Base-by-base conservation (phyloP, 1,140 invertebrate genomes). In the Linepithema humile region DNA sequence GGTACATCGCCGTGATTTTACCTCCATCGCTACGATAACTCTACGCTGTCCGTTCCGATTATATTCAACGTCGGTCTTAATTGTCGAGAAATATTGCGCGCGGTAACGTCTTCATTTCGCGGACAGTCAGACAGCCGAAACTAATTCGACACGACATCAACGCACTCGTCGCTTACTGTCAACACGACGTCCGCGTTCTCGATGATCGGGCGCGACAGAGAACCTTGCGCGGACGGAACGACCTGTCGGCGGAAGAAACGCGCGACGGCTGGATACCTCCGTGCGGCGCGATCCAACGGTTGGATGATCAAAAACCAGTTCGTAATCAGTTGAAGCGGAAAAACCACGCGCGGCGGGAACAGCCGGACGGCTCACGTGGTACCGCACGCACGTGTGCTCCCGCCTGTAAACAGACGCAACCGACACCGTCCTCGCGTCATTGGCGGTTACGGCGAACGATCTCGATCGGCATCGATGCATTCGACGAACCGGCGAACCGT, bases 221-320 rank as follows among this genome's bases (percentile, higher is more conserved):
- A n/a, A n/a, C n/a, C n/a, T n/a, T n/a, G n/a, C n/a, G n/a, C 85
- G 59, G 20, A 64, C 70, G 65, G 59, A 90, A 89, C 86, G 73
- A 84, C 82, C 80, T 59, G 82, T 62, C 65, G 62, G 82, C 89
- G 85, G 85, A 90, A 89, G 86, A 87, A 90, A 90, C 83, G 85
- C 83, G 85, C 87, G 90, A 80, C 83, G 57, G 70, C 72, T 83
- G 65, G 53, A 48, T 84, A 83, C 77, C 83, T 77, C 70, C 55
- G 69, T 70, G 85, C 83, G 82, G 87, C 90, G 88, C 70, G 53
- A 74, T 59, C 53, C 15, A 77, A 77, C 91, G 93, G 90, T 92
- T 93, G 92, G 93, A 93, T 92, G 91, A 83, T 90, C 92, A 91
- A 90, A 86, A 94, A 93, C 92, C 92, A 93, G 93, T 94, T 93